Evolutionary conservation across 2,888 invertebrate genomes (phyloP).

Genomic region (Xiphydria camelus): DNA sequence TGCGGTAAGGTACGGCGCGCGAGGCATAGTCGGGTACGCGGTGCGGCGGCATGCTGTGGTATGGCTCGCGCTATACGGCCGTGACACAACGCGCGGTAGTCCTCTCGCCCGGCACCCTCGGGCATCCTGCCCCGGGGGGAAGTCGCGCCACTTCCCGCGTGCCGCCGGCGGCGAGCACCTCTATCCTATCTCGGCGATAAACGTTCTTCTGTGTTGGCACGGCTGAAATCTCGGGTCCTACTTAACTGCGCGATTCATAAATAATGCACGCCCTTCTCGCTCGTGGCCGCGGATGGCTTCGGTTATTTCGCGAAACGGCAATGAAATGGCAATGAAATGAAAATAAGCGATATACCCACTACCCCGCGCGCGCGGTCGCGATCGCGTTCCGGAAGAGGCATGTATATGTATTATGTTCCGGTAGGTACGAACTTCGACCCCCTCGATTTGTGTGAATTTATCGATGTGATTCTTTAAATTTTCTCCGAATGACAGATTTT

Average conservation of each 20-base stretch:
- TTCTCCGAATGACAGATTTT: too few relatives aligned
- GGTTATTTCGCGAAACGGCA: conserved; percentile 20
- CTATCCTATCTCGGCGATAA: conserved; percentile 42
- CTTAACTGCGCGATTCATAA: conserved; percentile 49
- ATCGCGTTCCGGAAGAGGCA: too few relatives aligned
- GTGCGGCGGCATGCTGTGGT: conserved; percentile 22
- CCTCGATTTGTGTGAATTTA: too few relatives aligned
- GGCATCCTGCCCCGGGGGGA: conserved; percentile 23
- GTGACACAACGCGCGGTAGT: conserved; percentile 25
- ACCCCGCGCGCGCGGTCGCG: too few relatives aligned
- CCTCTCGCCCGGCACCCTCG: neutral
- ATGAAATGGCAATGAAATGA: conserved; percentile 15
- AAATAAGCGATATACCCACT: neutral
- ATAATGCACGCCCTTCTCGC: conserved; percentile 36
- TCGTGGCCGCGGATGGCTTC: conserved; percentile 13
- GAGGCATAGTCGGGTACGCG: neutral
- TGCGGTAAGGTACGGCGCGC: neutral
- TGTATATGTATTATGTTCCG: too few relatives aligned
- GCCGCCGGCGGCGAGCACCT: conserved; percentile 35
- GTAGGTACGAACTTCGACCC: too few relatives aligned
- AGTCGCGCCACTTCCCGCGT: conserved; percentile 30
- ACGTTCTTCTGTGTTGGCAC: conserved; percentile 35
- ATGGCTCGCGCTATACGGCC: conserved; percentile 18
- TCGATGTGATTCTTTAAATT: too few relatives aligned
- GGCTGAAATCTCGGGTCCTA: conserved; percentile 46